A percentile compares a stretch with the other conserved stretches of the same genome.
Conservation (phyloP, 2,797 vertebrate species). For the Hemitrygon akajei region DNA sequence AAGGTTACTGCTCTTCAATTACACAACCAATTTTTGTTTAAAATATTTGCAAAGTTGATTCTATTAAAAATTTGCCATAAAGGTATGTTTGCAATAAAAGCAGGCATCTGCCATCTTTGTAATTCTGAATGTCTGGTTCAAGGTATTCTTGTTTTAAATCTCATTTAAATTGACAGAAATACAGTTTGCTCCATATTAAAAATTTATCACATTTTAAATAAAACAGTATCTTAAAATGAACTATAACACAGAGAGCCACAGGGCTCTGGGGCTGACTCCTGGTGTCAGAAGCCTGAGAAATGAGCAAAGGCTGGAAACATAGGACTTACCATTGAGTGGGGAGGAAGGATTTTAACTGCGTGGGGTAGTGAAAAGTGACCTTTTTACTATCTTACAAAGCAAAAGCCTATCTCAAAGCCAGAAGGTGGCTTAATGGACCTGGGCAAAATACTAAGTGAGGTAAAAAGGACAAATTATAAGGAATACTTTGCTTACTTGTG, state of each 20-base stretch:
- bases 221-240: constrained; percentile 24
- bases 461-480: not conserved
- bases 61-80: not conserved
- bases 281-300: not conserved
- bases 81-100: constrained; percentile 2
- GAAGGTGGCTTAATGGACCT: not conserved
- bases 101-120: not conserved
- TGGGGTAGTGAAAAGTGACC: too few species aligned
- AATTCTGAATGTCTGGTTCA: not conserved
- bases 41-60: not conserved
- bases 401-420: not conserved
- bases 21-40: too few species aligned
- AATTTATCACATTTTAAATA: constrained; percentile 11
- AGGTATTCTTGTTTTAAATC: not conserved
- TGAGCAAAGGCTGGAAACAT: not conserved
- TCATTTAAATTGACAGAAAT: not conserved
- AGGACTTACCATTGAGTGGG: not conserved
- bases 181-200: not conserved
- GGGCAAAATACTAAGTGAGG: not conserved
- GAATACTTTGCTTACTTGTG: not conserved
- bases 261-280: not conserved
- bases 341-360: not conserved
- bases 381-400: not conserved
- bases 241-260: not conserved
- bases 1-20: too few species aligned